A percentile compares a stretch with the other conserved stretches of the same genome.
These are phyloP conservation scores for Macaria liturata DNA, from an alignment of 2,888 invertebrate species.

Conservation along the genomic window DNA sequence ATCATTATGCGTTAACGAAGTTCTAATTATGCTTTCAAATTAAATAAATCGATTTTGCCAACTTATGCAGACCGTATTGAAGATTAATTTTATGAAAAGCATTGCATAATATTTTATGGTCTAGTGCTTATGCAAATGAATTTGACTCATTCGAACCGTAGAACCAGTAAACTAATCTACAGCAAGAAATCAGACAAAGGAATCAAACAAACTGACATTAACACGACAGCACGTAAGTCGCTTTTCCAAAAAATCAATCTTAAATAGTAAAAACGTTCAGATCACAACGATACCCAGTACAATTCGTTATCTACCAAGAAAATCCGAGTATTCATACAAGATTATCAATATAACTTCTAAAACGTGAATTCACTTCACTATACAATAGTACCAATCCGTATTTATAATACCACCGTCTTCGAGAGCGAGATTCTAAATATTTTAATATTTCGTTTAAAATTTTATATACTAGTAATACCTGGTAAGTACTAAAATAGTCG, in stretches of 20 bases:
- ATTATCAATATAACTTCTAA: conserved; percentile 66
- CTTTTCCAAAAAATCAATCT: conserved; percentile 44
- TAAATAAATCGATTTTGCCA: conserved; percentile 2
- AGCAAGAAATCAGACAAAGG: no score
- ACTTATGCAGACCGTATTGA: conserved; percentile 10
- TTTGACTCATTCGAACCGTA: conserved; percentile 15
- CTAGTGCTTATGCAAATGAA: conserved; percentile 27
- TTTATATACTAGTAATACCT: conserved; percentile 81
- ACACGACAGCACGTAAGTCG: conserved; percentile 16
- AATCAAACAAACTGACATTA: conserved; percentile 2
- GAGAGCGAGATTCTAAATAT: conserved; percentile 79
- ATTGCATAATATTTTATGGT: neutral
- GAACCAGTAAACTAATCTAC: no score
- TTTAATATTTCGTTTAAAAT: conserved; percentile 55
- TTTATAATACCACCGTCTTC: conserved; percentile 73
- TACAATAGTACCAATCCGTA: conserved; percentile 65
- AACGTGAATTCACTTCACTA: conserved; percentile 71
- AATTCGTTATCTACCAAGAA: conserved; percentile 69
- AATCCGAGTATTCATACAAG: conserved; percentile 75
- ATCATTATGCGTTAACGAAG: conserved; percentile 30
- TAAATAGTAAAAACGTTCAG: conserved; percentile 43
- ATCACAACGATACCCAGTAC: conserved; percentile 68
- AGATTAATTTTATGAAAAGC: conserved; percentile 30
- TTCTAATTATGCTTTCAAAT: conserved; percentile 19
- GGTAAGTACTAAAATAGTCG: conserved; percentile 72